Conservation (phyloP, 1,140 invertebrate genomes). For the Cyclargus thomasi region DNA sequence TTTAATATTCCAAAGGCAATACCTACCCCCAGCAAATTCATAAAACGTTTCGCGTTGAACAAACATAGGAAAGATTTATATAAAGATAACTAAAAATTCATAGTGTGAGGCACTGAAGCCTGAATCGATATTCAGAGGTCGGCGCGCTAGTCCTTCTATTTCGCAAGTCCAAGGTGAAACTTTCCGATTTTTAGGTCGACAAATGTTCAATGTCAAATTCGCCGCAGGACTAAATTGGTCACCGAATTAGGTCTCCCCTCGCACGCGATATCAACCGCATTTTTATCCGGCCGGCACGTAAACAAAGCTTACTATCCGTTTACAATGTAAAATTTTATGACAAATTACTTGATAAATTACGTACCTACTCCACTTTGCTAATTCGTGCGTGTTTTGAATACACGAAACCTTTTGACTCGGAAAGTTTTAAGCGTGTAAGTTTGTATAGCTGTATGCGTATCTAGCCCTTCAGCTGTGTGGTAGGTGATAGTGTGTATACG, state of each 20-base stretch:
- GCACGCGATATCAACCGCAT: constrained; percentile 30
- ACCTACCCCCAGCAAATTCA: not conserved
- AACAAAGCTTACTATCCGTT: constrained; percentile 4
- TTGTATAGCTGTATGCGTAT: too few species aligned
- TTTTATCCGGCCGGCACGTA: constrained; percentile 28
- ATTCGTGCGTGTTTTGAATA: not conserved
- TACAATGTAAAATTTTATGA: constrained; percentile 6
- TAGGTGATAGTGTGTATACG: not conserved
- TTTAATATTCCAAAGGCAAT: not conserved
- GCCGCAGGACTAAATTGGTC: constrained; percentile 64
- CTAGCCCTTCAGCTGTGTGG: too few species aligned
- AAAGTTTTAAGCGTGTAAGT: constrained; percentile 5
- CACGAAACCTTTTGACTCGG: not conserved
- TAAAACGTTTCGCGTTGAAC: not conserved
- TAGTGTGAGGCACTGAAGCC: constrained; percentile 16
- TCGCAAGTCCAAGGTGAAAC: constrained; percentile 61
- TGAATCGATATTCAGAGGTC: constrained; percentile 42
- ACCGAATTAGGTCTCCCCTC: constrained; percentile 37
- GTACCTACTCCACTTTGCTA: not conserved
- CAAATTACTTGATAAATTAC: constrained; percentile 1
- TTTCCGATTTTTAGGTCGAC: constrained; percentile 51
- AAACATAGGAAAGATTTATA: not conserved
- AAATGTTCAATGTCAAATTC: constrained; percentile 63
- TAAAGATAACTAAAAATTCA: not conserved
- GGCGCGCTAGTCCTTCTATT: constrained; percentile 47